Evolutionary conservation across 2,113 vertebrate genomes (phyloP), one percentile per base, ranked within the genome.

Genomic region (Rhizomys pruinosus): DNA sequence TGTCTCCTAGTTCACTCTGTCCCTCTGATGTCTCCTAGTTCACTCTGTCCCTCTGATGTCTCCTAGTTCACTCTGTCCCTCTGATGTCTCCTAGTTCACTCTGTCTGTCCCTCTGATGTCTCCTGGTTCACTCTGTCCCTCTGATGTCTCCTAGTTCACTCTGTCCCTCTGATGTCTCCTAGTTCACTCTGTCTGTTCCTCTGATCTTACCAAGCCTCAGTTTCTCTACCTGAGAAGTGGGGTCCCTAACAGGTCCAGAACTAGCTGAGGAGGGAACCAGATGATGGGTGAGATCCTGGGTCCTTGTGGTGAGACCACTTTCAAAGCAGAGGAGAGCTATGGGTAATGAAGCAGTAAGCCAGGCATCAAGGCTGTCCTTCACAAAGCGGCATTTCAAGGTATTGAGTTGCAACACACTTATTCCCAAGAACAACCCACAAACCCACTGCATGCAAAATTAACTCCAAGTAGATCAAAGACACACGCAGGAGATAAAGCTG

Each of bases 391-490:
- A 11, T 22, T 34, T 84, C 55, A 44, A 84, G 79, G 79, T 61
- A 68, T 74, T 19, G 17, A 32, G 69, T 23, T 27, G 15, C 47
- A 78, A 80, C 39, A 52, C 11, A 22, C 55, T 77, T 79, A 2
- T 73, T 74, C 74, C 64, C n/a, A 87, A 88, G 77, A 80, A 84
- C 13, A 85, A 39, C 61, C 59, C 37, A 69, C 23, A 89, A 78
- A 90, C 39, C 52, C 63, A 55, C 42, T 68, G 2, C 2, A 27
- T 11, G 39, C 55, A 88, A 37, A 39, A 25, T 57, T 15, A 93
- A 44, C 84, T 91, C 11, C 0, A 78, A 93, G 12, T 52, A 32
- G 69, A 92, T 73, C n/a, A 81, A 92, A 78, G 63, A 47, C 52
- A 44, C 47, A 25, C 8, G 32, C 37, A 84, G 93, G 84, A 63